A percentile compares a stretch with the other conserved stretches of the same genome.
Conservation (phyloP, 2,888 invertebrate species). For the Lamellibrachia satsuma region DNA sequence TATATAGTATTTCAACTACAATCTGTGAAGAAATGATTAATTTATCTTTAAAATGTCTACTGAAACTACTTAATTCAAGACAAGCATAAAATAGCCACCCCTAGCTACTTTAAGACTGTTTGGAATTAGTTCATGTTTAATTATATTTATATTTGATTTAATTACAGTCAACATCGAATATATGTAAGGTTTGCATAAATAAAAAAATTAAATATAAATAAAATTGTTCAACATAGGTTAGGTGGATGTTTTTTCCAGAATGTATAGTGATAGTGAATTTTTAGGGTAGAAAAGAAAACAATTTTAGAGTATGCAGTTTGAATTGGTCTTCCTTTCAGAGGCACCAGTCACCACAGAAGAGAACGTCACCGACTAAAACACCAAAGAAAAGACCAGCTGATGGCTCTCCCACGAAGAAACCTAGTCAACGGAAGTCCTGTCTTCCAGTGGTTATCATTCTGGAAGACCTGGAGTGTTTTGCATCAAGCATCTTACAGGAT, state of each 20-base stretch:
- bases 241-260: not conserved
- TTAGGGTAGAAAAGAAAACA: not conserved
- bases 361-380: not conserved
- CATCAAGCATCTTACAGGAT: constrained; percentile 78
- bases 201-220: not conserved
- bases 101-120: too few species aligned
- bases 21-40: too few species aligned
- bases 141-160: too few species aligned
- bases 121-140: too few species aligned
- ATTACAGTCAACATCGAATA: too few species aligned
- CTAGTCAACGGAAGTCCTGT: not conserved
- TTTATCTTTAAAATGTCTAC: too few species aligned
- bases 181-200: too few species aligned
- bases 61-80: too few species aligned
- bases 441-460: constrained; percentile 75
- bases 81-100: too few species aligned
- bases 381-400: constrained; percentile 21
- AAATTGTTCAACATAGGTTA: not conserved
- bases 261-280: not conserved
- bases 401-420: constrained; percentile 22
- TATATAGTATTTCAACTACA: too few species aligned
- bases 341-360: not conserved
- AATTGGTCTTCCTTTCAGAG: not conserved
- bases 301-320: not conserved
- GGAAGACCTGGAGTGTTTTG: constrained; percentile 86